Evolutionary conservation across 2,888 invertebrate genomes (phyloP), one percentile per base, ranked within the genome.

Genomic region (Leucania comma): DNA sequence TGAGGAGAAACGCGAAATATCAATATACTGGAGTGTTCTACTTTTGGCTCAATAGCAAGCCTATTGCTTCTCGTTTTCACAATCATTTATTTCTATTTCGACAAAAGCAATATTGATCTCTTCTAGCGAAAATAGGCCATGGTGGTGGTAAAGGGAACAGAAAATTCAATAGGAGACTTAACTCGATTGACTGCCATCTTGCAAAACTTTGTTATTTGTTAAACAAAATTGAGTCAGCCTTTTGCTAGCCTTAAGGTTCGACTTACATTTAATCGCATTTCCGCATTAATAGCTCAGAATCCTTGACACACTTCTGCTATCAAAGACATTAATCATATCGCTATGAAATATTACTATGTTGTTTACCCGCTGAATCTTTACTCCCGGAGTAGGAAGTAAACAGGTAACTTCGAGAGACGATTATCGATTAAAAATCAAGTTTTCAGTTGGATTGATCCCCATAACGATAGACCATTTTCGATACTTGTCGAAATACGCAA

Each of bases 341-440:
- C 29, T 65, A n/a, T n/a, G 50, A 80, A 65, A 59, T 74, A 72
- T 71, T 42, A 24, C 46, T 3, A n/a, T 64, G 68, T 82, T 71
- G 50, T 83, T 83, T 32, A 29, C 60, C n/a, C 17, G 24, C 32
- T 24, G n/a, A 67, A 67, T 59, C 32, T 46, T 38, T 22, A 54
- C 9, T 60, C 22, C 6, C 26, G 17, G 8, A 59, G 10, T 1
- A 61, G 22, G 1, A 20, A 2, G 59, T 32, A 63, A 63, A 67
- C 53, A 57, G 48, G n/a, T 59, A 59, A 38, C 35, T 42, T 35
- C 54, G 22, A 0, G 14, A n/a, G 1, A 42, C 1, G n/a, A 17
- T 20, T 62, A 24, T 29, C 9, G 22, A 12, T 2, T 8, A 48
- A 42, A 38, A 60, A 22, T 38, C 22, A 17, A 8, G 22, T 20